These are phyloP conservation scores for Calliphora vicina DNA, from an alignment of 1,140 invertebrate genomes.

Conservation along the genomic window DNA sequence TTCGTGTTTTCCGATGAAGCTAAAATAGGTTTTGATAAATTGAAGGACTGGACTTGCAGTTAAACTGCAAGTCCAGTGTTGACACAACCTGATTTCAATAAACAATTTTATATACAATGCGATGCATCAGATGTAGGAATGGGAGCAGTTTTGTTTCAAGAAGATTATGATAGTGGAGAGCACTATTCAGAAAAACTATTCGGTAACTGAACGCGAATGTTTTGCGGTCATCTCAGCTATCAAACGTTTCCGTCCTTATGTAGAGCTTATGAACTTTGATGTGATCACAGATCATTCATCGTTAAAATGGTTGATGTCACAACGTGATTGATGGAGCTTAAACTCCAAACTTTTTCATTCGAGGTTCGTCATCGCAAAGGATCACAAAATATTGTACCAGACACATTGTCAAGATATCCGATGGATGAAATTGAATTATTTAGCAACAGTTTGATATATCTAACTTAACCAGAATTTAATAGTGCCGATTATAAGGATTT, in stretches of 20 bases:
- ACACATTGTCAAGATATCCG: too few species aligned
- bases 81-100: not conserved
- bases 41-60: too few species aligned
- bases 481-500: too few species aligned
- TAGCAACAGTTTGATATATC: too few species aligned
- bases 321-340: conserved; percentile 31
- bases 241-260: not conserved
- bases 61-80: not conserved
- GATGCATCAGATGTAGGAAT: not conserved
- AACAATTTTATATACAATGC: not conserved
- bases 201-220: not conserved
- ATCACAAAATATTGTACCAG: conserved; percentile 27
- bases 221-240: not conserved
- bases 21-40: too few species aligned
- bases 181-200: not conserved
- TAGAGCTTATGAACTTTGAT: not conserved
- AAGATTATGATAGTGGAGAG: not conserved
- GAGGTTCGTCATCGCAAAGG: conserved; percentile 27
- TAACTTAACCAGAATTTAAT: too few species aligned
- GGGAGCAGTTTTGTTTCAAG: not conserved
- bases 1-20: too few species aligned
- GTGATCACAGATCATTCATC: not conserved
- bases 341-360: conserved; percentile 18
- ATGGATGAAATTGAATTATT: too few species aligned
- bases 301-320: conserved; percentile 23